Percentiles rank a stretch among this genome's conserved stretches.
phyloP scores from a whole-genome alignment of 2,797 vertebrate genomes.

The Notolepis coatsorum region DNA sequence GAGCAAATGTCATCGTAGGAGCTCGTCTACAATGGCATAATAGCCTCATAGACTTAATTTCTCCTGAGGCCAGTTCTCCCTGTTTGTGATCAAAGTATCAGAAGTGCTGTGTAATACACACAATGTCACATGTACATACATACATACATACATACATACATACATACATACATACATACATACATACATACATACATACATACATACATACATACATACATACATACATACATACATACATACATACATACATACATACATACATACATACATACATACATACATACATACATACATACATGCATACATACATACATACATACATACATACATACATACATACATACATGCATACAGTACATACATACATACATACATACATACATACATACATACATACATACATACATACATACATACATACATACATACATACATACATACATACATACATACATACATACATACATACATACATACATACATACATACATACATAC shows the following conservation, averaged over 20 bases:
- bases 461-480: no score
- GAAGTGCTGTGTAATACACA: conserved; percentile 3
- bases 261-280: no score
- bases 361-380: conserved; percentile 21
- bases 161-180: no score
- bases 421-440: background rate
- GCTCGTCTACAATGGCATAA: conserved; percentile 16
- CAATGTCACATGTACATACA: conserved; percentile 11
- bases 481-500: no score
- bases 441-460: no score
- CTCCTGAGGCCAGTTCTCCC: conserved; percentile 12
- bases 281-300: no score
- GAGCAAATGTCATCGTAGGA: conserved; percentile 16
- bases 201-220: no score
- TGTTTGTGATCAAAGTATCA: background rate
- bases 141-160: background rate
- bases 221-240: no score
- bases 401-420: conserved; percentile 4
- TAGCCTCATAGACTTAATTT: conserved; percentile 20
- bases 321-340: no score
- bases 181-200: no score
- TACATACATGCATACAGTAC: background rate
- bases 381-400: conserved; percentile 6
- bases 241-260: no score
- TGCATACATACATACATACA: no score